Evolutionary conservation across 2,888 invertebrate genomes (phyloP).

Genomic region (Galeruca laticollis): DNA sequence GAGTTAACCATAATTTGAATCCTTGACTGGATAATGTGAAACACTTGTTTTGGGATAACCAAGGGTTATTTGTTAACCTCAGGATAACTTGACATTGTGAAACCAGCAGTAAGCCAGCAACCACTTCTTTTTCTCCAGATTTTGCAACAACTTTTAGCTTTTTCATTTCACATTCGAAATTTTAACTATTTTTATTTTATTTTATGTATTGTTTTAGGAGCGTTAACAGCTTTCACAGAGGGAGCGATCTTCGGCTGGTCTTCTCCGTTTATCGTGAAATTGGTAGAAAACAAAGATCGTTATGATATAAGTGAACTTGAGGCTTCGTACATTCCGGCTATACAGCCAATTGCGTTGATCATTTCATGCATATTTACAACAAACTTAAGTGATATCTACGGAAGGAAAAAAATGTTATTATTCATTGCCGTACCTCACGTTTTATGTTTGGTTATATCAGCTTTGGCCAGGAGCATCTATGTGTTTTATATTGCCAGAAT

Average conservation of each 20-base stretch:
- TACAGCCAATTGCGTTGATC: slow-evolving; percentile 45
- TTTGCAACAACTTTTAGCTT: slow-evolving; percentile 44
- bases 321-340: slow-evolving; percentile 58
- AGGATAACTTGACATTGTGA: too few relatives aligned
- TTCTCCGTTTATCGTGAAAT: slow-evolving; percentile 58
- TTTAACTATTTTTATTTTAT: background rate
- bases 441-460: slow-evolving; percentile 31
- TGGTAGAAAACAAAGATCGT: slow-evolving; percentile 51
- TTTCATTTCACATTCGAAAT: too few relatives aligned
- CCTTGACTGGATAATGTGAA: too few relatives aligned
- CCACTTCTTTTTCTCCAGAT: slow-evolving; percentile 55
- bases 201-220: slow-evolving; percentile 26
- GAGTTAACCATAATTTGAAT: too few relatives aligned
- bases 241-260: slow-evolving; percentile 50
- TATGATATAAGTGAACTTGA: slow-evolving; percentile 56
- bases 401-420: slow-evolving; percentile 56
- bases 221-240: slow-evolving; percentile 1
- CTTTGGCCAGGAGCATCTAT: slow-evolving; percentile 36
- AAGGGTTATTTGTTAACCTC: too few relatives aligned
- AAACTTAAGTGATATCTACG: slow-evolving; percentile 53
- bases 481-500: slow-evolving; percentile 33
- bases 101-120: too few relatives aligned
- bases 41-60: too few relatives aligned
- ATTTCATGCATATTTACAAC: slow-evolving; percentile 54
- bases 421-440: slow-evolving; percentile 51